A percentile compares a stretch with the other conserved stretches of the same genome.
phyloP scores from a whole-genome alignment of 2,113 vertebrate genomes.

The Aptenodytes forsteri region DNA sequence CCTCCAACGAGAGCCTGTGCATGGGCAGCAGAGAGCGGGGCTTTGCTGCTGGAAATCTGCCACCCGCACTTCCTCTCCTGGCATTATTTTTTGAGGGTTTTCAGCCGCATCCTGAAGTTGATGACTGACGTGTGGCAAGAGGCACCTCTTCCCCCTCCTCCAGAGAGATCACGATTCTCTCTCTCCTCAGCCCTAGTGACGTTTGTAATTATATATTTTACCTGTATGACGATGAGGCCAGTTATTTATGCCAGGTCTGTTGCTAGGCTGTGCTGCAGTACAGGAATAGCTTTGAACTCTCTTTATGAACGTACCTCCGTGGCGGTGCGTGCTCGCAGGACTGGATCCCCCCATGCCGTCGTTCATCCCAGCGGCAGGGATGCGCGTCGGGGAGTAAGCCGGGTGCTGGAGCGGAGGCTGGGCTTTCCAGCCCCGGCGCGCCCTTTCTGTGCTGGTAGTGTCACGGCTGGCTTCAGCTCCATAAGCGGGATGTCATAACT shows the following conservation, averaged over 20 bases:
- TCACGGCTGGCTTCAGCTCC: neutral
- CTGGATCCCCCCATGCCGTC: accelerated
- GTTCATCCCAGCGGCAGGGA: accelerated
- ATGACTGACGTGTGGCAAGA: neutral
- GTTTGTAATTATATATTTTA: neutral
- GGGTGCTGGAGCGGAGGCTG: neutral
- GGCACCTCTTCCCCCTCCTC: slow-evolving; percentile 20
- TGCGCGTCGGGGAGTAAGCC: accelerated
- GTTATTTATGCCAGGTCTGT: slow-evolving; percentile 46
- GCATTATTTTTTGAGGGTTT: neutral
- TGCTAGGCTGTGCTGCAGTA: neutral
- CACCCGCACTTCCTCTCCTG: neutral
- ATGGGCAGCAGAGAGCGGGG: neutral
- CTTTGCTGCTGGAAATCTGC: neutral
- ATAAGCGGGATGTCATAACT: accelerated
- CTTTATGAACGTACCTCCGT: accelerated
- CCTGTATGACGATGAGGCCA: slow-evolving; percentile 10
- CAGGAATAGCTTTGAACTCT: neutral
- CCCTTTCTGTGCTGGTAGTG: neutral
- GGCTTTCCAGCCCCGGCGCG: neutral
- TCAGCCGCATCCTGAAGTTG: neutral
- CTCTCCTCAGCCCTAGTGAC: neutral
- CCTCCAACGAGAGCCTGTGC: neutral
- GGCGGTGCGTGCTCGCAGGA: accelerated
- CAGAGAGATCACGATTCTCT: slow-evolving; percentile 2